A percentile compares a stretch with the other conserved stretches of the same genome.
Conservation (phyloP, 2,888 invertebrate species). For the Stenodema calcarata region DNA sequence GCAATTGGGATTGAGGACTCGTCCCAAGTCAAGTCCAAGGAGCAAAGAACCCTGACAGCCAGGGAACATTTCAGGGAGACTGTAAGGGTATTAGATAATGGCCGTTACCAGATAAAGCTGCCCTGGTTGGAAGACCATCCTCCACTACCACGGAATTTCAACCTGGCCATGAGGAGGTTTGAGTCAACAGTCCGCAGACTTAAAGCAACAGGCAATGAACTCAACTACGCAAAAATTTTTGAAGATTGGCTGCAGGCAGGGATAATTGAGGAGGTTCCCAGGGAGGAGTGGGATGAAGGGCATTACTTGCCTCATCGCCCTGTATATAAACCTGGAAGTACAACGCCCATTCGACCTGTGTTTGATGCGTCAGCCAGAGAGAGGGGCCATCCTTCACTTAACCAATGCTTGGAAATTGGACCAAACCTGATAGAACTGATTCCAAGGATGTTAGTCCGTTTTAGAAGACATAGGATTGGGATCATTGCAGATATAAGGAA, state of each 20-base stretch:
- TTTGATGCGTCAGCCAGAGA: too few relatives aligned
- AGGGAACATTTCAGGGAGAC: slow-evolving; percentile 55
- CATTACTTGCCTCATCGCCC: slow-evolving; percentile 31
- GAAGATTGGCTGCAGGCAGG: slow-evolving; percentile 57
- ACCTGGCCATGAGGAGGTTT: slow-evolving; percentile 57
- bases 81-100: slow-evolving; percentile 56
- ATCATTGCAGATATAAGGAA: too few relatives aligned
- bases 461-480: too few relatives aligned
- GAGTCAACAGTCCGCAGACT: slow-evolving; percentile 56
- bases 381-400: too few relatives aligned
- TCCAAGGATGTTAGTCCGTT: too few relatives aligned
- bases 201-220: slow-evolving; percentile 52
- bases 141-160: slow-evolving; percentile 57
- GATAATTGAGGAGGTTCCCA: slow-evolving; percentile 57
- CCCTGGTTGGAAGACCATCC: slow-evolving; percentile 60
- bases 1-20: slow-evolving; percentile 50
- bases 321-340: too few relatives aligned
- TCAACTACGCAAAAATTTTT: slow-evolving; percentile 57
- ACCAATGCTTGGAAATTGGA: too few relatives aligned
- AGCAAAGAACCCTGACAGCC: slow-evolving; percentile 15
- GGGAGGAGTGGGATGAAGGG: slow-evolving; percentile 45
- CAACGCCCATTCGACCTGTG: too few relatives aligned
- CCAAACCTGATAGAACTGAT: too few relatives aligned
- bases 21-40: slow-evolving; percentile 4
- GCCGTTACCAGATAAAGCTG: slow-evolving; percentile 59